Conservation (phyloP, 2,113 vertebrate species). For the Danionella cerebrum region DNA sequence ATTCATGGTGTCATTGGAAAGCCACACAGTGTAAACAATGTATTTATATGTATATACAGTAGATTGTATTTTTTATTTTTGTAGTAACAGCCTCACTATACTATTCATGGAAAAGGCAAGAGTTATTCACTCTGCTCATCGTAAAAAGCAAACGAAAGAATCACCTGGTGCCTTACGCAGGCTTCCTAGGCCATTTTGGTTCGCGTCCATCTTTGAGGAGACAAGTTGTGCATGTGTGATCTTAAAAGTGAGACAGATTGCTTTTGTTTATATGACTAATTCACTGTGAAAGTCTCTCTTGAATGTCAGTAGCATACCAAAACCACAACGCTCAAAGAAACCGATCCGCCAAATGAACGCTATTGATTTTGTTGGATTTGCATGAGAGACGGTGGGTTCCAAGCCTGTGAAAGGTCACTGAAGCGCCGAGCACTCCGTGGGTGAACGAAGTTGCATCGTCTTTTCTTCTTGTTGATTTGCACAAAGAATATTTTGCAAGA, state of each 20-base stretch:
- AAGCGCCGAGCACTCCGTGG: neutral
- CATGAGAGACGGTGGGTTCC: slow-evolving; percentile 14
- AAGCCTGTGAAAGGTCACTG: slow-evolving; percentile 3
- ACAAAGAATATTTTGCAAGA: slow-evolving; percentile 33
- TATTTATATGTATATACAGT: slow-evolving; percentile 52
- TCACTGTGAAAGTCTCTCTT: slow-evolving; percentile 59
- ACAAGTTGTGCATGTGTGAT: slow-evolving; percentile 31
- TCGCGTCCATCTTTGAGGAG: slow-evolving; percentile 9
- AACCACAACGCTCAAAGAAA: neutral
- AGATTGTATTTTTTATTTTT: slow-evolving; percentile 39
- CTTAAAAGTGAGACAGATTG: slow-evolving; percentile 4
- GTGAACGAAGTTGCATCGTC: too few species aligned
- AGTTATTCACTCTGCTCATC: too few species aligned
- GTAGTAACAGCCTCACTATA: too few species aligned
- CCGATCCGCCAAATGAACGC: neutral
- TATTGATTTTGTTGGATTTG: neutral
- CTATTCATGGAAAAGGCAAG: too few species aligned
- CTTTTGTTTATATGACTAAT: slow-evolving; percentile 47
- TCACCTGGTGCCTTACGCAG: slow-evolving; percentile 68
- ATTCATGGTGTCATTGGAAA: too few species aligned
- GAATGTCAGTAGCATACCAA: slow-evolving; percentile 4
- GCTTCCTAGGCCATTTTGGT: slow-evolving; percentile 17
- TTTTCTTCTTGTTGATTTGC: slow-evolving; percentile 30
- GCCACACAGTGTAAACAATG: slow-evolving; percentile 58
- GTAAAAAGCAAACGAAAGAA: neutral